These are phyloP conservation scores for Heliopora coerulea DNA, from an alignment of 92 coral and sea anemone species.

Conservation along the genomic window DNA sequence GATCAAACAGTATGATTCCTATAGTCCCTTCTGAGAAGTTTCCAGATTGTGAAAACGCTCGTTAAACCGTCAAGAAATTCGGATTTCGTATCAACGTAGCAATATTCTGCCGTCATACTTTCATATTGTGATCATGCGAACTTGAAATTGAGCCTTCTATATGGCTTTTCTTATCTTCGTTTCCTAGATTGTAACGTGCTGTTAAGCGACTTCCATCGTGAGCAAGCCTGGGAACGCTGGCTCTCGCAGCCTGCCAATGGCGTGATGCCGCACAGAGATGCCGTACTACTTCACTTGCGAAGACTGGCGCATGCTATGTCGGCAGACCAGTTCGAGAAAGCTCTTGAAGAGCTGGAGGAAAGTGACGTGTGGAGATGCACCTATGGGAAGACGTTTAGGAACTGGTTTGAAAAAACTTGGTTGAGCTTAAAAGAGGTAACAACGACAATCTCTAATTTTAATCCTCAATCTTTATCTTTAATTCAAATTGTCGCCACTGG, in stretches of 20 bases:
- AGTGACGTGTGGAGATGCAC: constrained; percentile 21
- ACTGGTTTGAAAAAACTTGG: constrained; percentile 39
- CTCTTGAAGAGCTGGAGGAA: constrained; percentile 4
- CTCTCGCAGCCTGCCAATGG: constrained; percentile 24
- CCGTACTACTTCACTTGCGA: constrained; percentile 14
- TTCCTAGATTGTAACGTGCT: constrained; percentile 21
- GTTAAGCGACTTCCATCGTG: constrained; percentile 29
- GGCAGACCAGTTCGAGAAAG: background rate
- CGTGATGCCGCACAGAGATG: constrained; percentile 17
- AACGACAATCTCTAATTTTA: no score
- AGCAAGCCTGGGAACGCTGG: constrained; percentile 33
- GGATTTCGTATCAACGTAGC: no score
- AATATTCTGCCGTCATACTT: no score
- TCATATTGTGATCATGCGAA: no score
- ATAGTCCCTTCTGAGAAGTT: no score
- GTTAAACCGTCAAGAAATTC: no score
- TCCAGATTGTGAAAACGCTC: no score
- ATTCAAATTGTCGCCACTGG: no score
- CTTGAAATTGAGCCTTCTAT: no score
- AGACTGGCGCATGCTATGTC: constrained; percentile 10
- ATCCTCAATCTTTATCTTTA: no score
- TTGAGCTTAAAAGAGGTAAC: constrained; percentile 32
- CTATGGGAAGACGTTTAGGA: constrained; percentile 10
- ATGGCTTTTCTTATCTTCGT: background rate
- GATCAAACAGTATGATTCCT: no score